Evolutionary conservation across 2,888 invertebrate genomes (phyloP).

Genomic region (Tiliacea aurago): DNA sequence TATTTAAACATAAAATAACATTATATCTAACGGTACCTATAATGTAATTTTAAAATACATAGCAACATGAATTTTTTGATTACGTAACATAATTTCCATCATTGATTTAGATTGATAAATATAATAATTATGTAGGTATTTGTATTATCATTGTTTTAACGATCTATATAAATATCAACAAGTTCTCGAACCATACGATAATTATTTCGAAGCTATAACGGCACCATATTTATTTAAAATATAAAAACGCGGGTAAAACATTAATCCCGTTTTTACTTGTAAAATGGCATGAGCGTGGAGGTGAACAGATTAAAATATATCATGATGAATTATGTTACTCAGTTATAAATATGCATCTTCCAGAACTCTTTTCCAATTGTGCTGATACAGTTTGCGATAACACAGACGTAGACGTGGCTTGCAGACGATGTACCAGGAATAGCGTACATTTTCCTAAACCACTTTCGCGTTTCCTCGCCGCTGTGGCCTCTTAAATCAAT

Average conservation of each 20-base stretch:
- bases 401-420: too few species aligned
- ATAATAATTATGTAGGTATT: not conserved
- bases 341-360: too few species aligned
- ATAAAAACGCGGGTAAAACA: not conserved
- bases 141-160: constrained; percentile 21
- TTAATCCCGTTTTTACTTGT: not conserved
- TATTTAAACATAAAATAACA: constrained; percentile 48
- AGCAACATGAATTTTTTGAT: constrained; percentile 3
- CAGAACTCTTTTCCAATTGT: too few species aligned
- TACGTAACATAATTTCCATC: constrained; percentile 13
- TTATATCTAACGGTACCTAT: constrained; percentile 43
- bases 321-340: too few species aligned
- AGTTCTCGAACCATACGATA: not conserved
- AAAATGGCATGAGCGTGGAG: too few species aligned
- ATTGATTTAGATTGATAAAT: not conserved
- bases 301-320: too few species aligned
- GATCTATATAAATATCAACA: not conserved
- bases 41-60: constrained; percentile 29
- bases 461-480: too few species aligned
- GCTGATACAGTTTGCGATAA: too few species aligned
- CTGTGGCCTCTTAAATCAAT: too few species aligned
- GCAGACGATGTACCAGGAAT: too few species aligned
- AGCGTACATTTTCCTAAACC: too few species aligned
- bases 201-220: not conserved
- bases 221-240: not conserved